Conservation (phyloP, 2,113 vertebrate species). For the Ptyas mucosa region DNA sequence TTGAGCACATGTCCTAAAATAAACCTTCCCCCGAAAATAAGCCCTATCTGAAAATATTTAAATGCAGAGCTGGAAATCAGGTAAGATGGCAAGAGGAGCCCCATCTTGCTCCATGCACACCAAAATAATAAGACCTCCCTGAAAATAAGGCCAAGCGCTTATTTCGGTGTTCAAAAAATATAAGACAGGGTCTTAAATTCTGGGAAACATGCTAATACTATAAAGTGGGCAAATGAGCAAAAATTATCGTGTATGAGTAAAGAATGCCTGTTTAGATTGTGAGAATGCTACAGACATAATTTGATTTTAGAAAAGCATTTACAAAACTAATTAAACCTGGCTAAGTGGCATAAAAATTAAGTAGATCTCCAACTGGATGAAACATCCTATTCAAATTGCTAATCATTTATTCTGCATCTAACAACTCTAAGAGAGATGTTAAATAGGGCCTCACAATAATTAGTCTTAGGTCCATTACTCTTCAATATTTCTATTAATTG, state of each 20-base stretch:
- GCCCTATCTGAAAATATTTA: no score
- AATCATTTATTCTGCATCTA: background rate
- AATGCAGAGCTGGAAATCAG: no score
- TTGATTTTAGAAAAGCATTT: background rate
- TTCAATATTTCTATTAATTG: background rate
- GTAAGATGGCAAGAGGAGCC: no score
- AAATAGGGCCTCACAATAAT: background rate
- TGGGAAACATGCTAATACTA: background rate
- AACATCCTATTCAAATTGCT: background rate
- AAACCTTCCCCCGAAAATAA: no score
- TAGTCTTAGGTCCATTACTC: background rate
- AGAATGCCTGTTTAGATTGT: background rate
- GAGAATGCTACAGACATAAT: background rate
- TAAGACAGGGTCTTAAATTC: no score
- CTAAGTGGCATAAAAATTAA: background rate
- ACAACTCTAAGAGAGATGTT: background rate
- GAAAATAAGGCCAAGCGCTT: no score
- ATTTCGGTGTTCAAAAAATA: no score
- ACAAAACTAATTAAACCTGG: background rate
- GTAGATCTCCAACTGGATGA: background rate
- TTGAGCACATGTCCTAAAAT: no score
- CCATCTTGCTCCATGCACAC: no score
- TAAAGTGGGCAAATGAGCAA: background rate
- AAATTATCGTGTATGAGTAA: background rate
- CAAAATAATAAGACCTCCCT: no score